Percentiles rank a stretch among this genome's conserved stretches.
These are phyloP conservation scores for Lasioglossum zephyrum DNA, from an alignment of 2,888 invertebrate species.

Conservation along the genomic window DNA sequence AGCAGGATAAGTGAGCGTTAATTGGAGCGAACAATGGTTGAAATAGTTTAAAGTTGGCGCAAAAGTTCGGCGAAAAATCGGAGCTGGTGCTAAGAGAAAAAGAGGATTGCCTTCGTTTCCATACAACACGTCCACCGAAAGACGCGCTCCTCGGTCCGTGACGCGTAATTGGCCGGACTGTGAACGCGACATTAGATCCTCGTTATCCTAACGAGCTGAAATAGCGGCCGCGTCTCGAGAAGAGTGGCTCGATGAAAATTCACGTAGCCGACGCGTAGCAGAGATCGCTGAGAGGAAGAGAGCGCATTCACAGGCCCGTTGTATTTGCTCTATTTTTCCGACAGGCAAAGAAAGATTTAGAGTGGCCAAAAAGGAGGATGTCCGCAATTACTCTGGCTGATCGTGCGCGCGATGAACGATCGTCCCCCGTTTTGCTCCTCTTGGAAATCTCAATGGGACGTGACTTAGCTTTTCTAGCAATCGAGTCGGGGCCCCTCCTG, in stretches of 20 bases:
- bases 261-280: conserved; percentile 27
- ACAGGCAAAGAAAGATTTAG: conserved; percentile 45
- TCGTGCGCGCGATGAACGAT: conserved; percentile 9
- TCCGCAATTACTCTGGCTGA: conserved; percentile 19
- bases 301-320: conserved; percentile 27
- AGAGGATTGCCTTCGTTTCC: conserved; percentile 38
- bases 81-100: neutral
- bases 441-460: neutral
- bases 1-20: neutral
- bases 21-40: no score
- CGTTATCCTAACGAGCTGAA: conserved; percentile 84
- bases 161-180: conserved; percentile 82
- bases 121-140: conserved; percentile 70
- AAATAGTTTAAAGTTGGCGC: neutral
- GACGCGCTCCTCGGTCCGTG: conserved; percentile 74
- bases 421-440: conserved; percentile 11
- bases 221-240: conserved; percentile 72
- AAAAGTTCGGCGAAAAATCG: neutral
- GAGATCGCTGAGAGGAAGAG: neutral
- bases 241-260: conserved; percentile 74
- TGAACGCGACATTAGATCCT: conserved; percentile 84
- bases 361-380: conserved; percentile 33
- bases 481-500: neutral
- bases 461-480: neutral
- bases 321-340: conserved; percentile 50